These are phyloP conservation scores for Riparia riparia DNA, from an alignment of 2,113 vertebrate species.

Conservation along the genomic window DNA sequence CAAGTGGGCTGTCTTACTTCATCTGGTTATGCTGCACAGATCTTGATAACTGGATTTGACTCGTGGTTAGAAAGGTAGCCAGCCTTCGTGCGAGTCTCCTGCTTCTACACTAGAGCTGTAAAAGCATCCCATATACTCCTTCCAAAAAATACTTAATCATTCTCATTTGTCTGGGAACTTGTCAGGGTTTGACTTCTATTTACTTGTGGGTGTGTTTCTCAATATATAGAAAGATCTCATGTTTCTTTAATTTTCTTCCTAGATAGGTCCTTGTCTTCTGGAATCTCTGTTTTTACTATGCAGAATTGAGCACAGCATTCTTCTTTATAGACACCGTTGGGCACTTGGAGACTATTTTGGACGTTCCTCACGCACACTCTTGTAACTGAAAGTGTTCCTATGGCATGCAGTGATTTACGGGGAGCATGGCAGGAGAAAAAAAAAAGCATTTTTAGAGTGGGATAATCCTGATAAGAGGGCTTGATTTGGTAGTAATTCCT, in stretches of 20 bases:
- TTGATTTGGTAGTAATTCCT: not conserved
- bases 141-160: not conserved
- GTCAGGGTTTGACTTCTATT: not conserved
- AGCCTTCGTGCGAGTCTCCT: not conserved
- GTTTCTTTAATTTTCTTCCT: not conserved
- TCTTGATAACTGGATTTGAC: not conserved
- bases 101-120: not conserved
- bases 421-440: fast-evolving
- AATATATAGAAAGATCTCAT: fast-evolving
- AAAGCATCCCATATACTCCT: not conserved
- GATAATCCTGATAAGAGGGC: not conserved
- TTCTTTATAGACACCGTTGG: not conserved
- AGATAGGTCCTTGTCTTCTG: not conserved
- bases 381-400: not conserved
- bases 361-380: not conserved
- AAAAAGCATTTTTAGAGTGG: not conserved
- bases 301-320: not conserved
- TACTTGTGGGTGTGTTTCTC: not conserved
- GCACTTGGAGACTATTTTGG: not conserved
- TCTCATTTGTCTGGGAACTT: not conserved
- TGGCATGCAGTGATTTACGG: not conserved
- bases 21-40: fast-evolving
- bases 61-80: not conserved
- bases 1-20: not conserved
- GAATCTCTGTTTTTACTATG: not conserved